phyloP scores from a whole-genome alignment of 2,113 vertebrate genomes.

The Crotalus helleri region DNA sequence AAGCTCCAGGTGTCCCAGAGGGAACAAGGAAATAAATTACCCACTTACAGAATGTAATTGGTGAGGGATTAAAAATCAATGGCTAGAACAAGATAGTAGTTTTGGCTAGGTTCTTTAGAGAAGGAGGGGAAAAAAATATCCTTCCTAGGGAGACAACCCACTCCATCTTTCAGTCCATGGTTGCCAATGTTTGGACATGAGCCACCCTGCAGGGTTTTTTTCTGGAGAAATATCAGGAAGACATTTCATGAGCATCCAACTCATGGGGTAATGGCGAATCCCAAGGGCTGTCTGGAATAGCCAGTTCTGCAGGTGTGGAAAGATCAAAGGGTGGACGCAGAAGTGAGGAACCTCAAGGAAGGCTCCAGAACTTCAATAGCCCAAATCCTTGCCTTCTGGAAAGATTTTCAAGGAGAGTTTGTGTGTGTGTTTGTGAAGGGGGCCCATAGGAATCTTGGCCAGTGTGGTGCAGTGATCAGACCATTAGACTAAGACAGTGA shows the following conservation, averaged over 20 bases:
- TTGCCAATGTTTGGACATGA: background rate
- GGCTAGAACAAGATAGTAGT: conserved; percentile 12
- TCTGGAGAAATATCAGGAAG: background rate
- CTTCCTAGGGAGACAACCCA: fast-evolving
- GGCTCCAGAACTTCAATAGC: background rate
- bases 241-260: background rate
- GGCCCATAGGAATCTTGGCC: background rate
- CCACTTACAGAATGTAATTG: conserved; percentile 34
- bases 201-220: background rate
- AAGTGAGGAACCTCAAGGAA: background rate
- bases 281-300: background rate
- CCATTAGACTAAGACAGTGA: background rate
- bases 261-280: background rate
- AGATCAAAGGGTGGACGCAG: no score
- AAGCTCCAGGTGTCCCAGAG: background rate
- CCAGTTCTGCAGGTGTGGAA: background rate
- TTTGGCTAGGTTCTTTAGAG: background rate
- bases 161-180: background rate
- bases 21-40: conserved; percentile 44
- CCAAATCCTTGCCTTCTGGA: background rate
- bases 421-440: background rate
- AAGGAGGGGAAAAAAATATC: background rate
- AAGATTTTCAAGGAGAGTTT: background rate
- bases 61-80: conserved; percentile 56
- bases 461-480: background rate